These are phyloP conservation scores for Drosophila phalerata DNA, from an alignment of 2,888 invertebrate genomes.

Conservation along the genomic window DNA sequence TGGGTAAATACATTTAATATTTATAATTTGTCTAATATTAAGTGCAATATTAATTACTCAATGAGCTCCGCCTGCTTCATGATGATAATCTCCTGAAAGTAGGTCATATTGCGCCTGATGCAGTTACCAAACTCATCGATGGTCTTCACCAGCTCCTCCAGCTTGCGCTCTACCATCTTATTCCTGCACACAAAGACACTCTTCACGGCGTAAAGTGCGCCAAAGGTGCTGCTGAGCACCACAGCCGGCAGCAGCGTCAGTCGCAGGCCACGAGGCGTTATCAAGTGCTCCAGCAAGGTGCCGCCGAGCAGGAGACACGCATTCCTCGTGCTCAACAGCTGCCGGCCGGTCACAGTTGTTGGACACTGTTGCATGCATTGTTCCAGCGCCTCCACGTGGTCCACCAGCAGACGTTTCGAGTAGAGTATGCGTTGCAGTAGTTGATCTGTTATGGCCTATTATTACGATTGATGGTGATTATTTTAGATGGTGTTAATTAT, in stretches of 20 bases:
- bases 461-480: background rate
- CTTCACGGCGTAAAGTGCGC: constrained; percentile 78
- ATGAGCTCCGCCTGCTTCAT: constrained; percentile 84
- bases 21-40: accelerated
- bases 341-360: constrained; percentile 42
- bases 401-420: constrained; percentile 84
- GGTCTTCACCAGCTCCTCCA: constrained; percentile 81
- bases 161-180: constrained; percentile 79
- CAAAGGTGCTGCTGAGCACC: constrained; percentile 78
- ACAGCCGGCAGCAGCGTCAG: constrained; percentile 77
- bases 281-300: constrained; percentile 78
- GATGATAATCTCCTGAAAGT: constrained; percentile 84
- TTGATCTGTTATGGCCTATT: constrained; percentile 72
- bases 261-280: constrained; percentile 77
- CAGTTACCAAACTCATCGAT: constrained; percentile 85
- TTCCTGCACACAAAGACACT: constrained; percentile 83
- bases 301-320: constrained; percentile 77
- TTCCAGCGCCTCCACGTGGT: constrained; percentile 85
- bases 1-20: background rate
- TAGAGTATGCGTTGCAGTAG: constrained; percentile 81
- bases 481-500: constrained; percentile 14
- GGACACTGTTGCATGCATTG: constrained; percentile 67
- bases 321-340: constrained; percentile 76
- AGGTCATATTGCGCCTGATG: constrained; percentile 84
- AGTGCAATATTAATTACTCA: constrained; percentile 67